A percentile compares a stretch with the other conserved stretches of the same genome.
Evolutionary conservation across 2,113 vertebrate species (phyloP).

Genomic region (Poeciliopsis occidentalis): DNA sequence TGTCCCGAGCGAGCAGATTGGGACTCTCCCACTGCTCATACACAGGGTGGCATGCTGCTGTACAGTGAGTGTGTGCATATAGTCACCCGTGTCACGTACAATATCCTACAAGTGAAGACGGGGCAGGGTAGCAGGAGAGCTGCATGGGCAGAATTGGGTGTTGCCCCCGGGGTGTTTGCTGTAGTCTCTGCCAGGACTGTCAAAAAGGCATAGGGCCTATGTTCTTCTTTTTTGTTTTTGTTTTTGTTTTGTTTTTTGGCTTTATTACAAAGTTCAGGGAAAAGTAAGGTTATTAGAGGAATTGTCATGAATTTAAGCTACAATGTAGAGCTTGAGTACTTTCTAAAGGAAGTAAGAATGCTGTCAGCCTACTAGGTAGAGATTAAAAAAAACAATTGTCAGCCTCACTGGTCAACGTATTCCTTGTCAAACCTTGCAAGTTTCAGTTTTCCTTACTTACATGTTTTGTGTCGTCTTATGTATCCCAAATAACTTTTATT

Average conservation of each 20-base stretch:
- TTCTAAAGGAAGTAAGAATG: not conserved
- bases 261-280: slow-evolving; percentile 31
- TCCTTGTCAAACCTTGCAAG: not conserved
- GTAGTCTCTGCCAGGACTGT: slow-evolving; percentile 61
- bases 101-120: slow-evolving; percentile 72
- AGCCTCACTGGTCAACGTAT: not conserved
- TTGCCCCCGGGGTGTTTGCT: slow-evolving; percentile 64
- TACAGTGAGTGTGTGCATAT: slow-evolving; percentile 19
- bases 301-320: slow-evolving; percentile 3
- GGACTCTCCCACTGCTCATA: slow-evolving; percentile 47
- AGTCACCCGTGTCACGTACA: slow-evolving; percentile 59
- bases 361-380: not conserved
- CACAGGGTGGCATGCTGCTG: slow-evolving; percentile 28
- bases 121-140: slow-evolving; percentile 72
- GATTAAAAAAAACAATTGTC: not conserved
- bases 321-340: not conserved
- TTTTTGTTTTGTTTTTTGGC: not conserved
- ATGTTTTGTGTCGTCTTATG: not conserved
- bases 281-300: slow-evolving; percentile 39
- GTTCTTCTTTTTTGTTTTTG: slow-evolving; percentile 17
- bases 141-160: slow-evolving; percentile 76
- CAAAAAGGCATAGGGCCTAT: slow-evolving; percentile 61
- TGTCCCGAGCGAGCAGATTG: slow-evolving; percentile 70
- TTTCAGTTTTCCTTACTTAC: not conserved
- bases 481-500: not conserved